phyloP scores from a whole-genome alignment of 2,888 invertebrate species.

The Trichopoda pennipes region DNA sequence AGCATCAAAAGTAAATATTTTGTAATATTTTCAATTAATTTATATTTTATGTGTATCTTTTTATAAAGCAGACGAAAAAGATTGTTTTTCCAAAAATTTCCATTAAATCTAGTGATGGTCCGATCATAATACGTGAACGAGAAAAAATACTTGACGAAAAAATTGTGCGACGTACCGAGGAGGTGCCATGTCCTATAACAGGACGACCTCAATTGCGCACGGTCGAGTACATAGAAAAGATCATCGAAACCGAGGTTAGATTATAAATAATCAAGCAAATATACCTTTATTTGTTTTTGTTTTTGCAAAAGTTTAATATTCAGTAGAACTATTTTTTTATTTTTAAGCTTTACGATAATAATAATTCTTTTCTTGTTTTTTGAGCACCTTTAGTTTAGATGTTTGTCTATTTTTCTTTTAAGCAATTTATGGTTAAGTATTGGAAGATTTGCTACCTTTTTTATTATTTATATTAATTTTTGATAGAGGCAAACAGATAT shows the following conservation, averaged over 20 bases:
- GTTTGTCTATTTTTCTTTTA: slow-evolving; percentile 11
- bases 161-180: slow-evolving; percentile 92
- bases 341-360: slow-evolving; percentile 12
- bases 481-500: neutral
- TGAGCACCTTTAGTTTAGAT: slow-evolving; percentile 43
- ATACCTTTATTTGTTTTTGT: slow-evolving; percentile 20
- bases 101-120: slow-evolving; percentile 92
- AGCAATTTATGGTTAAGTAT: slow-evolving; percentile 1
- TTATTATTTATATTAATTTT: neutral
- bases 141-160: slow-evolving; percentile 94
- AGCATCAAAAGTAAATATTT: slow-evolving; percentile 5
- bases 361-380: slow-evolving; percentile 13
- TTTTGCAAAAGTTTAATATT: slow-evolving; percentile 44
- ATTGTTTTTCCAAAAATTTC: slow-evolving; percentile 91
- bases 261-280: slow-evolving; percentile 22
- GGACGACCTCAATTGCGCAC: slow-evolving; percentile 93
- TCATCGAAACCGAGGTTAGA: slow-evolving; percentile 96
- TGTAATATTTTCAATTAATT: slow-evolving; percentile 38
- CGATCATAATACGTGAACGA: slow-evolving; percentile 91
- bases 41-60: slow-evolving; percentile 41
- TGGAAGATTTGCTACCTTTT: neutral
- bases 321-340: slow-evolving; percentile 22
- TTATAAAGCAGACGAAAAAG: slow-evolving; percentile 75
- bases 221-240: slow-evolving; percentile 96
- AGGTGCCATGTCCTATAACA: slow-evolving; percentile 91